Conservation (phyloP, 2,888 invertebrate genomes). For the Oxyteleia sp. region DNA sequence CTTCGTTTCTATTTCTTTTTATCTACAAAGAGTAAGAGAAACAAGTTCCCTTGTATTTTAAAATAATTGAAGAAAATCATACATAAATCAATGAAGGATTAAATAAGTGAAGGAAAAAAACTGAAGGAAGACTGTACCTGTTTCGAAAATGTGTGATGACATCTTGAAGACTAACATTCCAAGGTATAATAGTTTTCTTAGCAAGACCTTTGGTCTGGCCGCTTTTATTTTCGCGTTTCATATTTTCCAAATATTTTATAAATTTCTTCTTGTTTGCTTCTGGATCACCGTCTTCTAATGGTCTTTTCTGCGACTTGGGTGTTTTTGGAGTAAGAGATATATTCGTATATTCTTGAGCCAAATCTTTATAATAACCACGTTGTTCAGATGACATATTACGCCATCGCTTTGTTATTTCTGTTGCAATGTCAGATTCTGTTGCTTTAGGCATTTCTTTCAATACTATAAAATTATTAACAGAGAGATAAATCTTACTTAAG, state of each 20-base stretch:
- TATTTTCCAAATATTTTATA: conserved; percentile 79
- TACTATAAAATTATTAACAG: conserved; percentile 76
- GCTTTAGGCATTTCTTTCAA: conserved; percentile 80
- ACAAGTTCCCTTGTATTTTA: no score
- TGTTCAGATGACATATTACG: conserved; percentile 84
- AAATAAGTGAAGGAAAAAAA: no score
- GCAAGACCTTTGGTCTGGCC: conserved; percentile 75
- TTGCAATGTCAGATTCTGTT: conserved; percentile 86
- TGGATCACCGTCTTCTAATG: conserved; percentile 48
- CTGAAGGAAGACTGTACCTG: no score
- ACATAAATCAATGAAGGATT: no score
- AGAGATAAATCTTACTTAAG: no score
- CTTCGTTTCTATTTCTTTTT: no score
- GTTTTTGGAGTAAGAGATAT: conserved; percentile 39
- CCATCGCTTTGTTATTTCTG: conserved; percentile 85
- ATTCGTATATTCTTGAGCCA: conserved; percentile 75
- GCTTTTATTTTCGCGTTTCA: conserved; percentile 78
- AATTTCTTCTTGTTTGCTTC: conserved; percentile 80
- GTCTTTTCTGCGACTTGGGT: conserved; percentile 59
- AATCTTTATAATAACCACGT: conserved; percentile 83
- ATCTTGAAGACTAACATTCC: conserved; percentile 77
- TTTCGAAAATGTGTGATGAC: conserved; percentile 75
- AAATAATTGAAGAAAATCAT: no score
- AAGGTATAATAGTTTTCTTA: conserved; percentile 79
- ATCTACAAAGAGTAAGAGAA: no score